Conservation (phyloP, 1,140 invertebrate species). For the Galleria mellonella region DNA sequence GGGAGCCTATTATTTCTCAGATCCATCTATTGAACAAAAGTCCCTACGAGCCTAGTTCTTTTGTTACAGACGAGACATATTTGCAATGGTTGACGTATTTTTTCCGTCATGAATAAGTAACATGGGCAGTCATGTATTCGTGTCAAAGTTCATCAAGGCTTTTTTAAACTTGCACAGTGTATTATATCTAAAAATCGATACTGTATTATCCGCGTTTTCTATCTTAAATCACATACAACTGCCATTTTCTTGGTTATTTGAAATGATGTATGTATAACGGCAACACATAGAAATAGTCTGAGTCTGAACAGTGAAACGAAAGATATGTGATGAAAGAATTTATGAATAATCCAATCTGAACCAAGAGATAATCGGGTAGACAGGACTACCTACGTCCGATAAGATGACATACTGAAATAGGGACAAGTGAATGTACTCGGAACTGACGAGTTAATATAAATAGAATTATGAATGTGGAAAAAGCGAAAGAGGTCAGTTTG, state of each 20-base stretch:
- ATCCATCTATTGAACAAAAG: conserved; percentile 23
- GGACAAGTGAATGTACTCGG: no score
- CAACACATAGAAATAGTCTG: not conserved
- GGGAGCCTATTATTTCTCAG: conserved; percentile 34
- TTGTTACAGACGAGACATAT: conserved; percentile 34
- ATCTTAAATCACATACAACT: not conserved
- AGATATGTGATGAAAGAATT: no score
- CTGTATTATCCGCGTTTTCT: not conserved
- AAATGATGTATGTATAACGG: no score
- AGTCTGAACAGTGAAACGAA: no score
- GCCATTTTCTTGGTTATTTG: no score
- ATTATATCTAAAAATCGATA: not conserved
- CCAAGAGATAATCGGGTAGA: no score
- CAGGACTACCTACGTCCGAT: no score
- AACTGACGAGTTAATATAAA: no score
- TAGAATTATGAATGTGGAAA: no score
- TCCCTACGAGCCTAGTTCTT: conserved; percentile 20
- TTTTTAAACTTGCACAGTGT: conserved; percentile 6
- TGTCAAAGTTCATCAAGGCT: conserved; percentile 53
- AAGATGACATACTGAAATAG: no score
- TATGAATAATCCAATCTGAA: no score
- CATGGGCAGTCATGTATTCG: conserved; percentile 30
- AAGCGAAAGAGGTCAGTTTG: no score
- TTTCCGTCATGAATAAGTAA: conserved; percentile 35
- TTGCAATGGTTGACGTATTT: conserved; percentile 31